Base-by-base conservation (phyloP, 2,113 vertebrate species). In the Cacatua alba region DNA sequence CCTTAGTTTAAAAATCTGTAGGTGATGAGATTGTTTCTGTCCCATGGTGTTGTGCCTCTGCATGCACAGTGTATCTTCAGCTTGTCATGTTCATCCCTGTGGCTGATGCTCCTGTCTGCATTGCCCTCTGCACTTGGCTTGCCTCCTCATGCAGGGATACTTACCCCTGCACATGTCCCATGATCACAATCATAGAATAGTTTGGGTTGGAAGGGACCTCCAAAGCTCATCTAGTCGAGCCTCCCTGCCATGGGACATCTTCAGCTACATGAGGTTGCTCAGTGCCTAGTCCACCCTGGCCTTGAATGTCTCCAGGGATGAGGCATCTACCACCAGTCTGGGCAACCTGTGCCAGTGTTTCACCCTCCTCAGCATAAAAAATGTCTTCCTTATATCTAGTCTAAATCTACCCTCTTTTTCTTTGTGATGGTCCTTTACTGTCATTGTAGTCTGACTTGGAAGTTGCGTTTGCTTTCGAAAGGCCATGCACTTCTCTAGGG, bases 1-100 rank as follows among this genome's bases (percentile, higher is more conserved):
- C 6, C 11, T 7, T 4, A 11, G 10, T 81, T 90, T 26, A 41
- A 69, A 68, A 63, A 15, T 33, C 48, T 60, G 23, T 1, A 25
- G 13, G 16, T 35, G 35, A 37, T 37, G 35, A 71, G 35, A 20
- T 3, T 0, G 1, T 11, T 75, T 67, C 13, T n/a, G 2, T 51
- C 74, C 49, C 17, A 9, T 11, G 35, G 26, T 0, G 0, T 3
- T 43, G 35, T 55, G 23, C 19, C 19, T 71, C 75, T 75, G 51
- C 19, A 4, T 3, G 15, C 23, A 6, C 28, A 19, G 11, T 5
- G 3, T 46, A 2, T 49, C 75, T 68, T 63, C 49, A 86, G 17
- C 9, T 31, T 2, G 0, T 11, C 0, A 1, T 10, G 6, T 24
- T 59, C 10, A 6, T 79, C 20, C 13, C 13, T 5, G 1, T 0